Base-by-base conservation (phyloP, 2,113 vertebrate genomes). In the Excalfactoria chinensis region DNA sequence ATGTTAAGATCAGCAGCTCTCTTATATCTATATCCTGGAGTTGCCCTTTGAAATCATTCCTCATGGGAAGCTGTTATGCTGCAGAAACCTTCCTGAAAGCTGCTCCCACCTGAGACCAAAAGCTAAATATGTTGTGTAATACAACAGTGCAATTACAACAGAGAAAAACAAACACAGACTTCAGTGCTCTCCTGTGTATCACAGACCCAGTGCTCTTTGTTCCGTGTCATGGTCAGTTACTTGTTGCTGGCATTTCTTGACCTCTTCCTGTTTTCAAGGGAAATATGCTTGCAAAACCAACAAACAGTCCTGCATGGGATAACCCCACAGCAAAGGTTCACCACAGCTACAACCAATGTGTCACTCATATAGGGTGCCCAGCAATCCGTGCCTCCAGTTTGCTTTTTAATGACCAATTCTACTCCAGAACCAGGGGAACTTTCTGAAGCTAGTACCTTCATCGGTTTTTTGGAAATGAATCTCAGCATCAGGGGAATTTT, bases 71-170 rank as follows among this genome's bases (percentile, higher is more conserved):
- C 9, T 88, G 81, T 93, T 92, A 90, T 88, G 26, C 64, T 86
- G 60, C 90, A 91, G 91, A 93, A 93, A 78, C 62, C 69, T 66
- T 74, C 75, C 72, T 84, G 87, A 93, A 95, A 93, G 83, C 51
- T 77, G 43, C 51, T 93, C 85, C 69, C 56, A 44, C 60, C 56
- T 0, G 5, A 63, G 46, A 79, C 51, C 77, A 85, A 85, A 73
- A 89, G 80, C 73, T 87, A 82, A 95, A 72, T 35, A 34, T 0
- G 0, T 91, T 88, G 91, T 88, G 82, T 75, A 95, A 92, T 64
- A 66, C 76, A 91, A 26, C 40, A 69, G 63, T 15, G 43, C 70
- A 68, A 91, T 89, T 88, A 71, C 78, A 92, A 14, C 3, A n/a
- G 44, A 0, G 0, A 58, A 89, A 88, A 86, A 19, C 44, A 97